Percentiles rank a stretch among this genome's conserved stretches.
phyloP scores from a whole-genome alignment of 2,113 vertebrate species.

The Leuciscus idus region DNA sequence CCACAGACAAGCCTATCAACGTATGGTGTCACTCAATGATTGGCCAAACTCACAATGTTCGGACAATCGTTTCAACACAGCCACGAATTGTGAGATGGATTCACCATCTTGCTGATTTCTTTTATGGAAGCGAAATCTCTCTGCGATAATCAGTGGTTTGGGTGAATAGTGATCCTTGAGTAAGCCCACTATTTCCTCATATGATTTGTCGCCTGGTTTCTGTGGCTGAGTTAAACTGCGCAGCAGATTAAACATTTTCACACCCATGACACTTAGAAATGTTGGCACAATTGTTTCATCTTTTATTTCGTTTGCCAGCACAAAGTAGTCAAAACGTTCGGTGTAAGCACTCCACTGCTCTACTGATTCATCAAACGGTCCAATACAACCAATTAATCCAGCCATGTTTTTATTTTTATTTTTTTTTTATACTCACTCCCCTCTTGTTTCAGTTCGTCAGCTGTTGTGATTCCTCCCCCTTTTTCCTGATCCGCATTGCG shows the following conservation, averaged over 20 bases:
- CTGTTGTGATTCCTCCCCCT: not conserved
- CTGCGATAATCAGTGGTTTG: slow-evolving; percentile 38
- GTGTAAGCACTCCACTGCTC: slow-evolving; percentile 38
- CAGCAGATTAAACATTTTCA: slow-evolving; percentile 41
- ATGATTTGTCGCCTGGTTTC: slow-evolving; percentile 23
- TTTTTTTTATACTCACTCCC: slow-evolving; percentile 11
- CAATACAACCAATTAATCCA: slow-evolving; percentile 13
- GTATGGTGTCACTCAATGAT: slow-evolving; percentile 39
- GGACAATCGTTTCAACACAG: slow-evolving; percentile 24
- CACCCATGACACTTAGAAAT: slow-evolving; percentile 48
- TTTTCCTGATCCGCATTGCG: too few species aligned
- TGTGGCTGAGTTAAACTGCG: slow-evolving; percentile 16
- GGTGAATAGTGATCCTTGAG: slow-evolving; percentile 33
- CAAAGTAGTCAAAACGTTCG: slow-evolving; percentile 48
- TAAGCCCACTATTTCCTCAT: slow-evolving; percentile 29
- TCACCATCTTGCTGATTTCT: slow-evolving; percentile 45
- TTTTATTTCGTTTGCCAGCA: slow-evolving; percentile 32
- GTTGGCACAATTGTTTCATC: slow-evolving; percentile 20
- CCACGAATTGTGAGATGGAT: slow-evolving; percentile 47
- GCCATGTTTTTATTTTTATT: slow-evolving; percentile 24
- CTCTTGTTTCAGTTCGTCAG: not conserved
- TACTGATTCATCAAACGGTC: slow-evolving; percentile 9
- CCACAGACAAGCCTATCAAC: slow-evolving; percentile 38
- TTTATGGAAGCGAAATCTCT: slow-evolving; percentile 44
- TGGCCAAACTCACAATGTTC: slow-evolving; percentile 51